A percentile compares a stretch with the other conserved stretches of the same genome.
Conservation (phyloP, 30 jellyfish, hydroid and myxozoan genomes). For the Hydractinia echinata region DNA sequence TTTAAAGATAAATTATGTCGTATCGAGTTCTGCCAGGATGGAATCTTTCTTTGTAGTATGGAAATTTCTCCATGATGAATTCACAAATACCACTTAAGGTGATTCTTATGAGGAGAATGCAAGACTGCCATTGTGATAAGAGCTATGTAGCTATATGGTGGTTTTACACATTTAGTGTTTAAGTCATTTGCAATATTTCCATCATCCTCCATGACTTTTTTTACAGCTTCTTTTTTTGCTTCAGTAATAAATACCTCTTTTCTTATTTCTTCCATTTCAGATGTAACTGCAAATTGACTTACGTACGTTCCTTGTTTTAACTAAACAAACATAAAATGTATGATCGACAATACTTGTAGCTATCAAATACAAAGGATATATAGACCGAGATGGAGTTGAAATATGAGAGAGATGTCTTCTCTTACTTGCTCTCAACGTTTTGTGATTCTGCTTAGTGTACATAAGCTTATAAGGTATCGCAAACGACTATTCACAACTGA, state of each 20-base stretch:
- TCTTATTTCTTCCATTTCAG: no score
- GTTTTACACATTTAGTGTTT: conserved; percentile 66
- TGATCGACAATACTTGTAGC: no score
- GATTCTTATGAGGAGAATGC: conserved; percentile 91
- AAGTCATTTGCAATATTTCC: not conserved
- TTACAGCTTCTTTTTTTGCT: not conserved
- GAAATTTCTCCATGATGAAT: conserved; percentile 90
- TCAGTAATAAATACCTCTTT: not conserved
- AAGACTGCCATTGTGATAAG: conserved; percentile 88
- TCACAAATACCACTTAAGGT: conserved; percentile 95
- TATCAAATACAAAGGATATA: no score
- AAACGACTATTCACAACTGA: no score
- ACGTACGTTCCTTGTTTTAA: no score
- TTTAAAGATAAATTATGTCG: conserved; percentile 88
- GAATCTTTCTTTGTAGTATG: conserved; percentile 84
- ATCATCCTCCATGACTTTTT: not conserved
- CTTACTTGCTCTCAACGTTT: no score
- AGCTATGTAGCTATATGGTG: conserved; percentile 96
- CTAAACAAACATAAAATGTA: no score
- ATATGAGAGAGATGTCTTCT: no score
- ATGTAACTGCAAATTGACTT: no score
- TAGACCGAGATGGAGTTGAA: no score
- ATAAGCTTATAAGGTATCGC: no score
- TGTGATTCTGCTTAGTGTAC: no score
- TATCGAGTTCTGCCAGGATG: conserved; percentile 98